Base-by-base conservation (phyloP, 1,140 invertebrate species). In the Heliconius nattereri region DNA sequence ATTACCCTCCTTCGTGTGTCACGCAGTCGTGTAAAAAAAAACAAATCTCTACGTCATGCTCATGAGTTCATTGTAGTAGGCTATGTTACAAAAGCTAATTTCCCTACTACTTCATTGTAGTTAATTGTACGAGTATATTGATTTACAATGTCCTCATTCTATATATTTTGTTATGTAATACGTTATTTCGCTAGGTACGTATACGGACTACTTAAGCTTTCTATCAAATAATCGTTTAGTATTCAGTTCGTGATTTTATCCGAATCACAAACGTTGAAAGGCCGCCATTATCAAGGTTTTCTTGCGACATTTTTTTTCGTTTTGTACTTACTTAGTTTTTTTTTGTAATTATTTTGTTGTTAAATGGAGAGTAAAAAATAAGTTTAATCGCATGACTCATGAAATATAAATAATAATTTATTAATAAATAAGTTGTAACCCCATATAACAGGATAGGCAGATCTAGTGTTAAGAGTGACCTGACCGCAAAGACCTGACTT, bases 271-370 rank as follows among this genome's bases (percentile, higher is more conserved):
- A 71, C 66, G n/a, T 16, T 7, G 71, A 80, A 75, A 72, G 75
- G 74, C 79, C 79, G 74, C 74, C 26, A 11, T 73, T 26, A 66
- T 76, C 75, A 80, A 76, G 79, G 79, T 80, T 80, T 78, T 80
- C 71, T 80, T 76, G 71, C 79, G 79, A 80, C 79, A 76, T 80
- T 80, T 76, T 45, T 78, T 80, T 80, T 66, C 73, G 40, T 75
- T 52, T 80, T 73, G 29, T 76, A 23, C 71, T 52, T 52, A 80
- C 54, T 80, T 76, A 57, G 54, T 57, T 80, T 74, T 37, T 80
- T 73, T 73, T 76, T 26, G 3, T 60, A 29, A 9, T 5, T 66
- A 26, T 26, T 66, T 29, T 29, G 11, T 57, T 52, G n/a, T 9
- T 16, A 8, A 66, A 16, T 66, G 1, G 1, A 66, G 57, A 26